Percentiles rank a stretch among this genome's conserved stretches.
Evolutionary conservation across 2,888 invertebrate genomes (phyloP).

Genomic region (Cyclophora punctaria): DNA sequence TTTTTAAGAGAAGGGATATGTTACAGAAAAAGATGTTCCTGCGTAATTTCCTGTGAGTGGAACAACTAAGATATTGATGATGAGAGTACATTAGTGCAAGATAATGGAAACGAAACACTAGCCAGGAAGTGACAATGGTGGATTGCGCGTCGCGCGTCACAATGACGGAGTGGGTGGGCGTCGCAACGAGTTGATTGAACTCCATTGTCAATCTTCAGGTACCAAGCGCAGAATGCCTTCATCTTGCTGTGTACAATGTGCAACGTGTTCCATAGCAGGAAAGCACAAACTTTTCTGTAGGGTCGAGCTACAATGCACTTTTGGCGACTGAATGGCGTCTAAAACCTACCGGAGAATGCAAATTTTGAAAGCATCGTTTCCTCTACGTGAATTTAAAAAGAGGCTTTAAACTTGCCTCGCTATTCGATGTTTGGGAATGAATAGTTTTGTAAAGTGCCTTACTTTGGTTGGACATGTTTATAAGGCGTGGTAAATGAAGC

Average conservation of each 20-base stretch:
- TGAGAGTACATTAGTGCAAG: background rate
- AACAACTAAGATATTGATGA: background rate
- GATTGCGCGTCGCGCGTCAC: constrained; percentile 45
- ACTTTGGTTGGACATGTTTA: constrained; percentile 16
- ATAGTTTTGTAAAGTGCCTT: constrained; percentile 24
- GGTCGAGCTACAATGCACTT: constrained; percentile 34
- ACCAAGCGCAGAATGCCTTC: constrained; percentile 38
- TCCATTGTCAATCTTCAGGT: constrained; percentile 62
- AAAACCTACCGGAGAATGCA: constrained; percentile 36
- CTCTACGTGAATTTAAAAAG: constrained; percentile 31
- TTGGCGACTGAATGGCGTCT: constrained; percentile 37
- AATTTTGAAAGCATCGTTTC: constrained; percentile 39
- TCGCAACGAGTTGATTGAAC: constrained; percentile 61
- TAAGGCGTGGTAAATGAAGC: constrained; percentile 12
- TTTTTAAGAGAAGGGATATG: too few relatives aligned
- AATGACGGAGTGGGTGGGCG: constrained; percentile 61
- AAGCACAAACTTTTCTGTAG: constrained; percentile 33
- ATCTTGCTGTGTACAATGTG: constrained; percentile 32
- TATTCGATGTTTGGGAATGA: constrained; percentile 27
- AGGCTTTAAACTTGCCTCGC: constrained; percentile 29
- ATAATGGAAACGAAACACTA: constrained; percentile 16
- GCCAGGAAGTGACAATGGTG: constrained; percentile 55
- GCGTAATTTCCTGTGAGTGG: too few relatives aligned
- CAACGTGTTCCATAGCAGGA: constrained; percentile 26
- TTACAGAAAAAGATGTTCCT: too few relatives aligned